Evolutionary conservation across 2,797 vertebrate species (phyloP).

Genomic region (Artibeus lituratus): DNA sequence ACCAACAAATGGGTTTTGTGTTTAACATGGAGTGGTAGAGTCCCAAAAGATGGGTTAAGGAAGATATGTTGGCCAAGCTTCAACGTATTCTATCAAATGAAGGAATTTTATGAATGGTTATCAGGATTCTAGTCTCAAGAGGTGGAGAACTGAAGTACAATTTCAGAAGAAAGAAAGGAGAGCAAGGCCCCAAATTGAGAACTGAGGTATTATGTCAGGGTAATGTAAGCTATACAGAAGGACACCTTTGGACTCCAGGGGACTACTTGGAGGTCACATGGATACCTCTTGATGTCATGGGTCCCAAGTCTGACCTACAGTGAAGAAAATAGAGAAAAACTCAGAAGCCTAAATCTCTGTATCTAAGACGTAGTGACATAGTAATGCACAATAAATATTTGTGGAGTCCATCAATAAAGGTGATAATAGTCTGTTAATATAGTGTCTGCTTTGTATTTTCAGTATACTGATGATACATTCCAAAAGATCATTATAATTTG

Average conservation of each 20-base stretch:
- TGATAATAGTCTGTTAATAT: not conserved
- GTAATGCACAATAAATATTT: not conserved
- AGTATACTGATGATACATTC: conserved; percentile 87
- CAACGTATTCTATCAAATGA: not conserved
- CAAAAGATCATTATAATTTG: conserved; percentile 74
- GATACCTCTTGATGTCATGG: not conserved
- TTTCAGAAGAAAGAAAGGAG: not conserved
- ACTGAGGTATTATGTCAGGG: not conserved
- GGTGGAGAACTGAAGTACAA: not conserved
- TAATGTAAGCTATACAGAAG: not conserved
- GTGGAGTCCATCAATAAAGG: not conserved
- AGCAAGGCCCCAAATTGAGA: not conserved
- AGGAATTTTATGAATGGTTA: not conserved
- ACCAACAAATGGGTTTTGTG: not conserved
- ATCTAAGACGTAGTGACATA: not conserved
- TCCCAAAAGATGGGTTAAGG: not conserved
- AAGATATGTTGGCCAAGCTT: not conserved
- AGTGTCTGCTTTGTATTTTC: conserved; percentile 82
- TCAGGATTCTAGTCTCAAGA: not conserved
- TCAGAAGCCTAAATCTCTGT: not conserved
- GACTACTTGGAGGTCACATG: not conserved
- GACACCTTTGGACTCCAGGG: not conserved
- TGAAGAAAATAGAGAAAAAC: not conserved
- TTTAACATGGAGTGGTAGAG: not conserved
- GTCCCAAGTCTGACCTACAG: not conserved